These are phyloP conservation scores for Heliconius hewitsoni DNA, from an alignment of 1,140 invertebrate genomes.

Conservation along the genomic window DNA sequence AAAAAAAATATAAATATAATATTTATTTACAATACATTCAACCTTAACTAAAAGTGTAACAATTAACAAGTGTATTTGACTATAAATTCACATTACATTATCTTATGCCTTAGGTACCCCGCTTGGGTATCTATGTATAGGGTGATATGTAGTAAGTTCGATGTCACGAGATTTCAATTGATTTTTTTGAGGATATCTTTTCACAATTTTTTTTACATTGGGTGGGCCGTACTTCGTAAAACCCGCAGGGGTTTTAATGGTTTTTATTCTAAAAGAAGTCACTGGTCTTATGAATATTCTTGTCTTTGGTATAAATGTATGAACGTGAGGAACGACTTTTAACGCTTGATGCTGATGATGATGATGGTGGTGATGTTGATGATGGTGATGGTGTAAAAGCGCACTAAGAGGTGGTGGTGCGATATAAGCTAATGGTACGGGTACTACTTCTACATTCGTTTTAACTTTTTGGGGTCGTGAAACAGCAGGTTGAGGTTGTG, in stretches of 20 bases:
- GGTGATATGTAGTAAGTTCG: constrained; percentile 63
- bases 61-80: constrained; percentile 41
- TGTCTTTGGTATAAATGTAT: constrained; percentile 62
- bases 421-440: constrained; percentile 68
- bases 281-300: constrained; percentile 67
- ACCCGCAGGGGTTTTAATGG: constrained; percentile 44
- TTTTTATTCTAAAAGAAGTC: constrained; percentile 41
- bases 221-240: constrained; percentile 48
- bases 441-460: constrained; percentile 69
- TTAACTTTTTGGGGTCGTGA: constrained; percentile 57
- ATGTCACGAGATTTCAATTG: constrained; percentile 49
- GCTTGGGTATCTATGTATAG: constrained; percentile 51
- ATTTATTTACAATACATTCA: constrained; percentile 36
- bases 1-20: constrained; percentile 32
- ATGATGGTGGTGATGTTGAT: constrained; percentile 45
- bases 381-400: constrained; percentile 44
- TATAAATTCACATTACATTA: constrained; percentile 24
- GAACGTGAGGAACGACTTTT: constrained; percentile 51
- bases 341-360: constrained; percentile 45
- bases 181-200: constrained; percentile 45
- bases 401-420: constrained; percentile 59
- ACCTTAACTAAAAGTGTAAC: constrained; percentile 26
- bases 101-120: constrained; percentile 61
- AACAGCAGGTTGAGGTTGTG: constrained; percentile 27
- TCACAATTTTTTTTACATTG: constrained; percentile 35